Base-by-base conservation (phyloP, 1,140 invertebrate species). In the Heliconius hermathena region DNA sequence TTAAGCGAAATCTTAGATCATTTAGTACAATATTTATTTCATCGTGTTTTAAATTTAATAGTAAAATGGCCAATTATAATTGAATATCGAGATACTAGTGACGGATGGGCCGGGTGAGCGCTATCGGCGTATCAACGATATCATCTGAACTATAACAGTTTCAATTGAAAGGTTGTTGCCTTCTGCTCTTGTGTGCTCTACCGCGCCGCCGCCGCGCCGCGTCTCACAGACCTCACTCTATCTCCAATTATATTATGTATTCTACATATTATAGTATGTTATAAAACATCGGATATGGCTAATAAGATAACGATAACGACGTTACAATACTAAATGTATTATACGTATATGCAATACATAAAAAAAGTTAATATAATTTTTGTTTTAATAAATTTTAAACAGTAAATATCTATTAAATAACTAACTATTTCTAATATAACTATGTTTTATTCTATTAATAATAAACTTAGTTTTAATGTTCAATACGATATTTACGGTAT, bases 131-230 rank as follows among this genome's bases (percentile, higher is more conserved):
- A 66, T 66, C 60, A 29, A 66, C 60, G 60, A 66, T 66, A 66
- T 66, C 60, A 66, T 66, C 26, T 77, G 76, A 78, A 72, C 49
- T 78, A 60, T 78, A 78, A 77, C 76, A 72, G 76, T 78, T 38
- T 73, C 76, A 54, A 78, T 60, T 73, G 41, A 78, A 73, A 78
- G 76, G 71, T 78, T 78, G 76, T 73, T 73, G 71, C 49, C 76
- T 52, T 78, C 33, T 78, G 71, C 46, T 41, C 60, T 66, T 22
- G 74, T 36, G 60, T 76, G 74, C 57, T 54, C 36, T 73, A 66
- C 76, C 22, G 71, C 60, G 16, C 33, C 71, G 33, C 29, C 71
- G 29, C 29, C 71, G 29, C n/a, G 26, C 71, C 36, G 36, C 72
- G 11, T 22, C 72, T 73, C 41, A 4, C 18, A 1, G 29, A 26